A percentile compares a stretch with the other conserved stretches of the same genome.
These are phyloP conservation scores for Chelonoidis abingdonii DNA, from an alignment of 2,113 vertebrate species.

Conservation along the genomic window DNA sequence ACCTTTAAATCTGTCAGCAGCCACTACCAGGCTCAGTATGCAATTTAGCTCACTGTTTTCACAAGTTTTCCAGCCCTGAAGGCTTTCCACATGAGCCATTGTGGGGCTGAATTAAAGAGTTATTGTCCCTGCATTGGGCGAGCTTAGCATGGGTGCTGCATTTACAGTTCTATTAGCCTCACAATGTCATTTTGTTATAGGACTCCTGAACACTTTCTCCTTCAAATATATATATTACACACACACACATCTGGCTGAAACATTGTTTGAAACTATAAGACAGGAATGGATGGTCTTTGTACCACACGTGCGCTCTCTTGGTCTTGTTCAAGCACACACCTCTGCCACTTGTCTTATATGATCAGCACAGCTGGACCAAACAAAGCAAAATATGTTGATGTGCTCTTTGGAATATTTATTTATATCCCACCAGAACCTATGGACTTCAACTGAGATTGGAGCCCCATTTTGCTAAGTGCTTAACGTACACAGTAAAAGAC, in stretches of 20 bases:
- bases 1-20: conserved; percentile 75
- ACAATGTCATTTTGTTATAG: conserved; percentile 40
- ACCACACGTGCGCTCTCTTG: not conserved
- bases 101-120: conserved; percentile 69
- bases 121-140: conserved; percentile 55
- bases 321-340: not conserved
- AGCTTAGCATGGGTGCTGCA: conserved; percentile 26
- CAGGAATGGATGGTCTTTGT: not conserved
- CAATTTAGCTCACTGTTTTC: conserved; percentile 77
- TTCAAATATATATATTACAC: conserved; percentile 5
- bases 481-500: not conserved
- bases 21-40: conserved; percentile 74
- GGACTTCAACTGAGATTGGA: not conserved
- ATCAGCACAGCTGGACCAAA: not conserved
- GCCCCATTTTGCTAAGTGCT: not conserved
- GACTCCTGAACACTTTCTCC: conserved; percentile 20
- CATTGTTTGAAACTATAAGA: not conserved
- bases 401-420: not conserved
- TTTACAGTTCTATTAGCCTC: not conserved
- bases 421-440: not conserved
- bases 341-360: not conserved
- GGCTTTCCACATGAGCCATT: conserved; percentile 70
- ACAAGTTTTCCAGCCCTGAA: conserved; percentile 71
- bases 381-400: not conserved
- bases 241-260: not conserved